A percentile compares a stretch with the other conserved stretches of the same genome.
phyloP scores from a whole-genome alignment of 2,797 vertebrate species.

The Vespertilio murinus region DNA sequence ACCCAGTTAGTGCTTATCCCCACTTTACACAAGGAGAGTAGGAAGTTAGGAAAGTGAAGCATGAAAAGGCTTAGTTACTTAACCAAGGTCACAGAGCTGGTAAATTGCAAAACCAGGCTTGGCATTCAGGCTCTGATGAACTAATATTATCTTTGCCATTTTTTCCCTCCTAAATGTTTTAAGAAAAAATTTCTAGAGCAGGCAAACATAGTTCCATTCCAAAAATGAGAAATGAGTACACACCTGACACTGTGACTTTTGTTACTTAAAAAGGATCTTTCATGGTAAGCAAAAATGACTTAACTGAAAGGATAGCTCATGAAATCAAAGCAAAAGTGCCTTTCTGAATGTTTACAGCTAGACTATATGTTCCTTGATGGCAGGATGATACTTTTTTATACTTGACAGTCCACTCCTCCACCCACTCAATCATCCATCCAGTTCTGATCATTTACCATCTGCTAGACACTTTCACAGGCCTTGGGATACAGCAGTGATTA shows the following conservation, averaged over 20 bases:
- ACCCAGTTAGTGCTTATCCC: not conserved
- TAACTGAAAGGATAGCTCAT: not conserved
- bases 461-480: not conserved
- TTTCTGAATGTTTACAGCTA: constrained; percentile 35
- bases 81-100: not conserved
- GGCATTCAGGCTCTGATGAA: not conserved
- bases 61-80: not conserved
- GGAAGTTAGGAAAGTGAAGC: not conserved
- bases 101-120: not conserved
- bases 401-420: not conserved
- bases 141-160: not conserved
- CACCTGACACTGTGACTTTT: constrained; percentile 21
- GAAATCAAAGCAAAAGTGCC: not conserved
- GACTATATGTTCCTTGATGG: not conserved
- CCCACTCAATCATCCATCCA: not conserved
- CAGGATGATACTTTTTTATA: not conserved
- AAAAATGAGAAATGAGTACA: constrained; percentile 23
- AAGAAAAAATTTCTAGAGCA: constrained; percentile 43
- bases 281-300: constrained; percentile 13
- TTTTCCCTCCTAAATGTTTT: not conserved
- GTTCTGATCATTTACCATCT: not conserved
- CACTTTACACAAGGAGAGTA: not conserved
- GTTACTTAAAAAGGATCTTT: constrained; percentile 30
- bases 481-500: not conserved
- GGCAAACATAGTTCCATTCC: constrained; percentile 23